A percentile compares a stretch with the other conserved stretches of the same genome.
These are phyloP conservation scores for Anomalospiza imberbis DNA, from an alignment of 2,797 vertebrate species.

Conservation along the genomic window DNA sequence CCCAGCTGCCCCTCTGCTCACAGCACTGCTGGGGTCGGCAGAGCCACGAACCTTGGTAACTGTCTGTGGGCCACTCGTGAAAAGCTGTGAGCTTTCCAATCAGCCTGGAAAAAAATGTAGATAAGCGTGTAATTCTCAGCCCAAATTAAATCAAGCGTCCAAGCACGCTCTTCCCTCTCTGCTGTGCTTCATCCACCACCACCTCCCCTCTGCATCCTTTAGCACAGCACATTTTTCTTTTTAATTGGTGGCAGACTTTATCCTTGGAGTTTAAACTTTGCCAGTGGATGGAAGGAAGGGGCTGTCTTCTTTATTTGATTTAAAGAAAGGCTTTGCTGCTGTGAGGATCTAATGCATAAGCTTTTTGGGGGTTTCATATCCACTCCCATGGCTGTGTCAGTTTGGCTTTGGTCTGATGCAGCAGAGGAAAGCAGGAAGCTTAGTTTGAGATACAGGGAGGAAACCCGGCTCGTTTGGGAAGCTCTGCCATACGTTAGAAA, in stretches of 20 bases:
- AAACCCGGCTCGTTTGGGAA: background rate
- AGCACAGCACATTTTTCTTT: background rate
- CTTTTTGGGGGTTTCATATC: background rate
- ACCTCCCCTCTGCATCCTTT: background rate
- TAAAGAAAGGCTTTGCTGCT: background rate
- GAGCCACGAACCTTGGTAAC: background rate
- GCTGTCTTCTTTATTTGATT: background rate
- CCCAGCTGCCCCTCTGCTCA: background rate
- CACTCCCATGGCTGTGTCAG: background rate
- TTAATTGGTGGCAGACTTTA: background rate
- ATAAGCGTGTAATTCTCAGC: background rate
- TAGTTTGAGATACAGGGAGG: background rate
- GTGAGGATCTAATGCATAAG: background rate
- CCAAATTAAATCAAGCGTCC: background rate
- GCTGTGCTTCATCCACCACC: background rate
- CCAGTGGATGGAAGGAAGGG: background rate
- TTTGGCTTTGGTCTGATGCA: background rate
- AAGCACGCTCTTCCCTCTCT: background rate
- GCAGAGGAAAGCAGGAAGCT: background rate
- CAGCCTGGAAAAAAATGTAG: background rate
- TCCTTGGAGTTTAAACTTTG: background rate
- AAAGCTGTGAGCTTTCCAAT: slow-evolving; percentile 13
- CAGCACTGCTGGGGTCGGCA: background rate
- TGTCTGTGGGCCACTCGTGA: accelerated
- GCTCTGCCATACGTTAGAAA: background rate